These are phyloP conservation scores for Matsumurasca onukii DNA, from an alignment of 1,140 invertebrate species.

Conservation along the genomic window DNA sequence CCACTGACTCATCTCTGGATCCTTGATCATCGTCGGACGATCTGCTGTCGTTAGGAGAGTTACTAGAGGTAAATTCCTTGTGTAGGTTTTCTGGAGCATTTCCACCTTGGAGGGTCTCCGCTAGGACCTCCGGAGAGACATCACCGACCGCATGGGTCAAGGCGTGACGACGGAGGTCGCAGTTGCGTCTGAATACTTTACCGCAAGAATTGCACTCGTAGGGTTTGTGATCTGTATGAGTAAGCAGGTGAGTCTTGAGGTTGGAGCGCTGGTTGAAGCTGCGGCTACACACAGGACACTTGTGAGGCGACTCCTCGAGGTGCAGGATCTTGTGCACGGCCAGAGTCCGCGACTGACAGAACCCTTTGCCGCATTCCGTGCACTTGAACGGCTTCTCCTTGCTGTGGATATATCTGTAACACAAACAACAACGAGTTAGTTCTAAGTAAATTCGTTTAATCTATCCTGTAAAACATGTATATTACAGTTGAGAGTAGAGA, in stretches of 20 bases:
- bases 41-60: conserved; percentile 33
- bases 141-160: conserved; percentile 83
- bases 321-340: conserved; percentile 92
- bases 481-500: no score
- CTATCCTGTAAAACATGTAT: no score
- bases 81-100: conserved; percentile 31
- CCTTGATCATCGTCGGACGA: conserved; percentile 34
- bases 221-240: conserved; percentile 93
- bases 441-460: no score
- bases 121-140: conserved; percentile 61
- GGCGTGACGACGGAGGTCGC: conserved; percentile 80
- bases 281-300: conserved; percentile 85
- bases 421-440: conserved; percentile 40
- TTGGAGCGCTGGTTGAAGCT: conserved; percentile 92
- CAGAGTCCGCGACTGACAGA: conserved; percentile 91
- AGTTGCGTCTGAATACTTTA: conserved; percentile 83
- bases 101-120: conserved; percentile 20
- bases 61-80: conserved; percentile 15
- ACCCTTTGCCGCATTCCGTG: conserved; percentile 92
- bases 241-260: conserved; percentile 90
- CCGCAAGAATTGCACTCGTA: conserved; percentile 90
- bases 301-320: conserved; percentile 90
- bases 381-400: conserved; percentile 98
- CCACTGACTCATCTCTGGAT: conserved; percentile 30
- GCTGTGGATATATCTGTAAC: conserved; percentile 91